Conservation (phyloP, 2,113 vertebrate genomes). For the Siphamia tubifer region DNA sequence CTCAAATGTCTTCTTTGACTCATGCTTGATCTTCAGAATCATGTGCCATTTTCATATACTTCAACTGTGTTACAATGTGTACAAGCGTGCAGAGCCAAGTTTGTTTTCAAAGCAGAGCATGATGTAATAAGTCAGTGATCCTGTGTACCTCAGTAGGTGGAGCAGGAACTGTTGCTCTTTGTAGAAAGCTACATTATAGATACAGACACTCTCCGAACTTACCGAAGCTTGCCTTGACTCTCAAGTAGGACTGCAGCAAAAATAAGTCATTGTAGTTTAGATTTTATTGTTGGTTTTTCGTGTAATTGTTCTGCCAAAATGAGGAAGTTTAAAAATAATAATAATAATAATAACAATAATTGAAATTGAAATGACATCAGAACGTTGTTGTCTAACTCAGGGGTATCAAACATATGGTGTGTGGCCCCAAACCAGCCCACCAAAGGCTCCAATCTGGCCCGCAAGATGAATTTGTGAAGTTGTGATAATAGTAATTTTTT, state of each 20-base stretch:
- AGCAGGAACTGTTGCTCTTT: slow-evolving; percentile 34
- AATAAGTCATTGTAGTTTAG: neutral
- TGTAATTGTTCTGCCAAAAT: neutral
- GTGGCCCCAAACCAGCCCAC: too few species aligned
- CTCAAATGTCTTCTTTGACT: slow-evolving; percentile 72
- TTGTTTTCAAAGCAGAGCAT: slow-evolving; percentile 46
- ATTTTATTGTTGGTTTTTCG: neutral
- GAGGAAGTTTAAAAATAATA: neutral
- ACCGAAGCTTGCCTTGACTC: neutral
- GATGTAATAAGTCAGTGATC: slow-evolving; percentile 52
- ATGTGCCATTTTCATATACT: slow-evolving; percentile 36
- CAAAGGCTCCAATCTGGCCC: too few species aligned
- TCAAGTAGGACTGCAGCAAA: neutral
- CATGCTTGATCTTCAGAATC: slow-evolving; percentile 44
- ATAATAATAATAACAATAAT: neutral
- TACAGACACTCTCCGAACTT: neutral
- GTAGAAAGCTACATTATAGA: slow-evolving; percentile 6
- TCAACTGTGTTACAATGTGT: slow-evolving; percentile 18
- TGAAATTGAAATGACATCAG: too few species aligned
- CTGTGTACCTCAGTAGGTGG: slow-evolving; percentile 30
- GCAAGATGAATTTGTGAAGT: too few species aligned
- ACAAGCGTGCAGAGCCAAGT: neutral
- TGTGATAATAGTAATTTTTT: too few species aligned
- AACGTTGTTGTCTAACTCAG: too few species aligned
- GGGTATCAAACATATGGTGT: too few species aligned